Percentiles rank a stretch among this genome's conserved stretches.
Conservation (phyloP, 2,113 vertebrate species). For the Callionymus lyra region DNA sequence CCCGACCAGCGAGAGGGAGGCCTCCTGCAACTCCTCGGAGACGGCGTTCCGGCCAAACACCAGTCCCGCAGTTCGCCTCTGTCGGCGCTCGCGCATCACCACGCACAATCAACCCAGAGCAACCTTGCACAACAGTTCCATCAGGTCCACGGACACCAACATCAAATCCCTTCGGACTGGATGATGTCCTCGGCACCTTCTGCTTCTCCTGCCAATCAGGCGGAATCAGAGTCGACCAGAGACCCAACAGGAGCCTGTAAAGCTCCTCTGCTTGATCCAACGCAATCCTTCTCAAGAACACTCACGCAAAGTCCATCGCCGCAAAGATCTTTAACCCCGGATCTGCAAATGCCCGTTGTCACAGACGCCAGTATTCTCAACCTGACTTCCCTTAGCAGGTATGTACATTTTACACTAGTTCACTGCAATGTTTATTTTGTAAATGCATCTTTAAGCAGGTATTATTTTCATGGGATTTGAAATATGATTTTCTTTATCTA, state of each 20-base stretch:
- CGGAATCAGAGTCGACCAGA: slow-evolving; percentile 71
- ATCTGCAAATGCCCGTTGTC: slow-evolving; percentile 60
- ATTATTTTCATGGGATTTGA: slow-evolving; percentile 5
- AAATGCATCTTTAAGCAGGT: neutral
- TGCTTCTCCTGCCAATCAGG: slow-evolving; percentile 69
- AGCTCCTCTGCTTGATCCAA: slow-evolving; percentile 66
- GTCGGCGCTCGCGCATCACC: slow-evolving; percentile 34
- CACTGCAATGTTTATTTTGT: neutral
- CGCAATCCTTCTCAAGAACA: slow-evolving; percentile 62
- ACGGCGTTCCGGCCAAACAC: slow-evolving; percentile 90
- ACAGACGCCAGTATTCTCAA: slow-evolving; percentile 66
- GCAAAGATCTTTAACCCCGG: slow-evolving; percentile 55
- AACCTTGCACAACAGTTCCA: slow-evolving; percentile 46
- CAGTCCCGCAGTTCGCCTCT: slow-evolving; percentile 73
- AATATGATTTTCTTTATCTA: slow-evolving; percentile 18
- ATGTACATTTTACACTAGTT: neutral
- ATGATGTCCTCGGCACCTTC: slow-evolving; percentile 68
- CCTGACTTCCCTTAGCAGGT: slow-evolving; percentile 64
- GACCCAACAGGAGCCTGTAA: slow-evolving; percentile 72
- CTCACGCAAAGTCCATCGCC: slow-evolving; percentile 63
- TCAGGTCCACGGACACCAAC: slow-evolving; percentile 72
- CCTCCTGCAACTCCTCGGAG: slow-evolving; percentile 83
- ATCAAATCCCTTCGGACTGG: slow-evolving; percentile 78
- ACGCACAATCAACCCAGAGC: slow-evolving; percentile 40
- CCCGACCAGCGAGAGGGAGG: slow-evolving; percentile 76